These are phyloP conservation scores for Atherinosoma microstoma DNA, from an alignment of 2,797 vertebrate genomes.

Conservation along the genomic window DNA sequence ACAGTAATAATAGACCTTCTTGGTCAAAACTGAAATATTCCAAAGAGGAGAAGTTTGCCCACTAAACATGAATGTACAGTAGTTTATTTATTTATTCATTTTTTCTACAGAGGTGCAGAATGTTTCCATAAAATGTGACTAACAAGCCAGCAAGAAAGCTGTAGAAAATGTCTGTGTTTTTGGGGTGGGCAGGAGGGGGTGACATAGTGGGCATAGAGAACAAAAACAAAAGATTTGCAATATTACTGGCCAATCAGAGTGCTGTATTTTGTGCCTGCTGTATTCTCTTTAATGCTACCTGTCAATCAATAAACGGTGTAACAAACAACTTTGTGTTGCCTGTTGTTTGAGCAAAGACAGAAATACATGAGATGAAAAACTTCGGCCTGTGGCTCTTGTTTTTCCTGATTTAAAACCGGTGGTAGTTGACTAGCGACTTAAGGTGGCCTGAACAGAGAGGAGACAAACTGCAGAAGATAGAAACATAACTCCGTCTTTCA, in stretches of 20 bases:
- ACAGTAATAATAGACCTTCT: constrained; percentile 26
- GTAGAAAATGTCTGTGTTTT: constrained; percentile 30
- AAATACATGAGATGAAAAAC: not conserved
- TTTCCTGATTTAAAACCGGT: not conserved
- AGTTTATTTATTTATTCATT: constrained; percentile 31
- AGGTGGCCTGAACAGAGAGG: too few relatives aligned
- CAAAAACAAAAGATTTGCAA: constrained; percentile 54
- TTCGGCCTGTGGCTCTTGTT: not conserved
- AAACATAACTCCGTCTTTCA: too few relatives aligned
- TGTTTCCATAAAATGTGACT: constrained; percentile 53
- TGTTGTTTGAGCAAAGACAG: not conserved
- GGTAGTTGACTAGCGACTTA: too few relatives aligned
- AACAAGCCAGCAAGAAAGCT: constrained; percentile 63
- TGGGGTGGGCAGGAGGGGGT: not conserved
- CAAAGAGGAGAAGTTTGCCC: constrained; percentile 64
- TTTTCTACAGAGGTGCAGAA: constrained; percentile 62
- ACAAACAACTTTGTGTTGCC: constrained; percentile 16
- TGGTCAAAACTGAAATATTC: constrained; percentile 37
- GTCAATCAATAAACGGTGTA: constrained; percentile 79
- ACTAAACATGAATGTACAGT: constrained; percentile 56
- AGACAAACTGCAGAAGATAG: too few relatives aligned
- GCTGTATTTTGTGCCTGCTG: constrained; percentile 79
- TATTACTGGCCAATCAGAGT: constrained; percentile 75
- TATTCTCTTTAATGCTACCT: constrained; percentile 73
- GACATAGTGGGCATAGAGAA: constrained; percentile 33